Base-by-base conservation (phyloP, 2,888 invertebrate species). In the Phymatocera aterrima region DNA sequence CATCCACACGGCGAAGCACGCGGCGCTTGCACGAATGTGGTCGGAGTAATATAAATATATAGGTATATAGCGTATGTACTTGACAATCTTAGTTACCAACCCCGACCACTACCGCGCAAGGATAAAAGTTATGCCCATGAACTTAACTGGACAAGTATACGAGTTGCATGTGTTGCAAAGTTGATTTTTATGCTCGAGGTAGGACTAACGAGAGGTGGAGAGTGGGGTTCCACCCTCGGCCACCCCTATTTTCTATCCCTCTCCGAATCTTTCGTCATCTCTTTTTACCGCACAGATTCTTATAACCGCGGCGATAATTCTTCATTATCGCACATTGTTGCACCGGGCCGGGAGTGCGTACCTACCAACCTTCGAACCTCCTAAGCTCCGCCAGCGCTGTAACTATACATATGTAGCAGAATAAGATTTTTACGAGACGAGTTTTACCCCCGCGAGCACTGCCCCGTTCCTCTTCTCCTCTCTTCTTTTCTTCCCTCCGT, bases 281-380 rank as follows among this genome's bases (percentile, higher is more conserved):
- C 40, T 65, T 43, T 43, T 34, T 48, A 31, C 57, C 57, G 21
- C 60, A 12, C 80, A 77, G 84, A 82, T 81, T 84, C 88, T 87
- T 88, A 87, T 75, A 46, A n/a, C n/a, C 82, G 87, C 85, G 88
- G 87, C 86, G 89, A 90, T 90, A 90, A 90, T 90, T 90, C 90
- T 90, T 90, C 90, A 90, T 90, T 90, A 90, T 88, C 87, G 88
- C 87, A 90, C 88, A 90, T 90, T 90, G 89, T 89, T 89, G 89
- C 87, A 84, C 54, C 68, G 70, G 72, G 54, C 64, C 79, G 77
- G 77, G 72, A 78, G 43, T 70, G 72, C 61, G 78, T 51, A 72
- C 74, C 34, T 72, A 57, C 64, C 46, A 46, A 68, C 78, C 74
- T 65, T 48, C 72, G 77, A 80, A 80, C 79, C 77, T 81, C 82